A percentile compares a stretch with the other conserved stretches of the same genome.
phyloP scores from a whole-genome alignment of 1,140 invertebrate species.

The Drosophila mauritiana region DNA sequence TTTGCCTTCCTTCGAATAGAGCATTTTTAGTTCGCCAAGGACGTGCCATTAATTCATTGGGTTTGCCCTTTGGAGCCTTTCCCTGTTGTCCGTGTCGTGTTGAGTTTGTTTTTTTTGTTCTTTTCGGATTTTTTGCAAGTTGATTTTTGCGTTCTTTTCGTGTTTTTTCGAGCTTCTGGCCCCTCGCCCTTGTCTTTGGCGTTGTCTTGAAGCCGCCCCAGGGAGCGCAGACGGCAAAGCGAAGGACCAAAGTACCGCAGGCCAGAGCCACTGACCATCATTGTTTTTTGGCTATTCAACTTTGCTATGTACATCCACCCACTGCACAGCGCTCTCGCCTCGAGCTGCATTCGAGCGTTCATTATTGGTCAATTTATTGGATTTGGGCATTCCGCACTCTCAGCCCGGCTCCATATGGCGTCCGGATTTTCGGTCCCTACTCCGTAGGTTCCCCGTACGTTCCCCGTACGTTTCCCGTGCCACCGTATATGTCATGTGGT shows the following conservation, averaged over 20 bases:
- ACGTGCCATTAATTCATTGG: constrained; percentile 3
- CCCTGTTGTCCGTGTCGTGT: constrained; percentile 40
- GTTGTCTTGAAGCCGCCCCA: constrained; percentile 51
- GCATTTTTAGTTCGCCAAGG: constrained; percentile 5
- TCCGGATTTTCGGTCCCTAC: constrained; percentile 3
- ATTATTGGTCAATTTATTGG: constrained; percentile 84
- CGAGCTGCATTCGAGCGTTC: constrained; percentile 72
- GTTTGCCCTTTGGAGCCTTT: constrained; percentile 27
- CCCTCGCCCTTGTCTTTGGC: constrained; percentile 53
- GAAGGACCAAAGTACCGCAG: constrained; percentile 30
- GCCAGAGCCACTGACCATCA: constrained; percentile 62
- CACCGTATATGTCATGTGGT: constrained; percentile 64
- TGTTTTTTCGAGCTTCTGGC: constrained; percentile 14
- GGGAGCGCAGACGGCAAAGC: constrained; percentile 6
- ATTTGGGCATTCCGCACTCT: constrained; percentile 71
- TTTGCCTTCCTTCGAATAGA: background rate
- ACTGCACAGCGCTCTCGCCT: background rate
- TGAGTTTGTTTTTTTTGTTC: constrained; percentile 35
- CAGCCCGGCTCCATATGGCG: constrained; percentile 10
- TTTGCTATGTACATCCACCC: constrained; percentile 31
- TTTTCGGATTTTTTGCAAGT: constrained; percentile 9
- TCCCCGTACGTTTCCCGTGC: background rate
- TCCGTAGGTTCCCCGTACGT: background rate
- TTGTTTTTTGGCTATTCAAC: constrained; percentile 81
- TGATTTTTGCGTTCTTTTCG: constrained; percentile 17